Base-by-base conservation (phyloP, 2,888 invertebrate genomes). In the Hirtodrosophila trivittata region DNA sequence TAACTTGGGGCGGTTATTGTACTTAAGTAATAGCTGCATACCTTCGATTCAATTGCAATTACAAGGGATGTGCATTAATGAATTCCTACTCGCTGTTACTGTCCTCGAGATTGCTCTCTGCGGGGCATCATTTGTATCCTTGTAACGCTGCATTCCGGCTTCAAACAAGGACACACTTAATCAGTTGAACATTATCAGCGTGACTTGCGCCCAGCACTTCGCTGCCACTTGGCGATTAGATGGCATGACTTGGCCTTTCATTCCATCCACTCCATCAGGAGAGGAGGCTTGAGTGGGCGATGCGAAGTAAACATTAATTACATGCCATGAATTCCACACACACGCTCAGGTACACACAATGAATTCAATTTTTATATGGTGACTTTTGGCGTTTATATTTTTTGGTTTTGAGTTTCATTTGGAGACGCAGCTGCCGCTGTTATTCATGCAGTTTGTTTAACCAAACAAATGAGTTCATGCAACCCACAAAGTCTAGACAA, bases 161-260 rank as follows among this genome's bases (percentile, higher is more conserved):
- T 14, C 16, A 37, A 57, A 58, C 67, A 66, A 76, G 77, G 73
- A 80, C 73, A 84, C 82, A 86, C 85, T 78, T 78, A 85, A 78
- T 86, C 77, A 77, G 82, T 68, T 84, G 77, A 65, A 86, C 87
- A 73, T 77, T 81, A 86, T 84, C 87, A 86, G 69, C 62, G 65
- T 78, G 77, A 78, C 87, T 78, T 81, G 77, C 77, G 54, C 39
- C 3, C 35, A 37, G 46, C 57, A 51, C 58, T 70, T 50, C 52
- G 54, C 8, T 57, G 64, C 57, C 75, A 75, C 76, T 71, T 30
- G 51, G 43, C 70, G 75, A 69, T 70, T 75, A 75, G 70, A 43
- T 26, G 37, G 45, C 71, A 71, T 71, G 72, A 71, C 57, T 70
- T 30, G 65, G 46, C 30, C 46, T 47, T 71, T 59, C 26, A 13